Conservation (phyloP, 2,113 vertebrate species). For the Cavia porcellus region DNA sequence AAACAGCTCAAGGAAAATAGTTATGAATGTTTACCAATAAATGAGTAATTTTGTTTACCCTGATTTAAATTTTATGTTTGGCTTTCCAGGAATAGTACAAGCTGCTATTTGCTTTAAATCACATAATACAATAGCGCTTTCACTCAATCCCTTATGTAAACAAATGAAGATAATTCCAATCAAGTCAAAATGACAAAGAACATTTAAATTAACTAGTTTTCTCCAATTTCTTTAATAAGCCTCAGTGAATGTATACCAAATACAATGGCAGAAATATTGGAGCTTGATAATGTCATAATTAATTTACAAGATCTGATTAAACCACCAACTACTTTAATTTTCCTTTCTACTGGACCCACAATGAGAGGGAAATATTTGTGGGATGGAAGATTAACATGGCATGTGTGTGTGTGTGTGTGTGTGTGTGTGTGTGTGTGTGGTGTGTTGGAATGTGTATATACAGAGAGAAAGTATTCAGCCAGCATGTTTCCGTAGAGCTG, state of each 20-base stretch:
- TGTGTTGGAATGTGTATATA: not conserved
- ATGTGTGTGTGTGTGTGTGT: not conserved
- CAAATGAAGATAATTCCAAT: slow-evolving; percentile 75
- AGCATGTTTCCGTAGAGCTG: not conserved
- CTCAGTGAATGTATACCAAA: slow-evolving; percentile 51
- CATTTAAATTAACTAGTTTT: slow-evolving; percentile 77
- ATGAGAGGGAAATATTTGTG: not conserved
- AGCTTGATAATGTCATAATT: slow-evolving; percentile 79
- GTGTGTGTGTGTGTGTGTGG: no score
- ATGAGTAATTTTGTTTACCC: slow-evolving; percentile 74
- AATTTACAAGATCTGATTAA: slow-evolving; percentile 83
- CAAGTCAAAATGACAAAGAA: slow-evolving; percentile 79
- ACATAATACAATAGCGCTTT: slow-evolving; percentile 72
- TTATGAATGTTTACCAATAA: slow-evolving; percentile 78
- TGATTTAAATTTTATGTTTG: slow-evolving; percentile 73
- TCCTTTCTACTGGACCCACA: slow-evolving; percentile 52
- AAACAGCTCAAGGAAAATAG: slow-evolving; percentile 56
- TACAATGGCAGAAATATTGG: slow-evolving; percentile 71
- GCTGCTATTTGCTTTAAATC: slow-evolving; percentile 79
- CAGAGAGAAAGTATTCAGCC: not conserved
- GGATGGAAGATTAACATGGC: not conserved
- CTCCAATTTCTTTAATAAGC: slow-evolving; percentile 73
- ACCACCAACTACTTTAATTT: slow-evolving; percentile 69
- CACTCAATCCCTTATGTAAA: slow-evolving; percentile 74
- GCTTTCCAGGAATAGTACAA: slow-evolving; percentile 55